A percentile compares a stretch with the other conserved stretches of the same genome.
These are phyloP conservation scores for Gandaritis pyraliata DNA, from an alignment of 2,888 invertebrate genomes.

Conservation along the genomic window DNA sequence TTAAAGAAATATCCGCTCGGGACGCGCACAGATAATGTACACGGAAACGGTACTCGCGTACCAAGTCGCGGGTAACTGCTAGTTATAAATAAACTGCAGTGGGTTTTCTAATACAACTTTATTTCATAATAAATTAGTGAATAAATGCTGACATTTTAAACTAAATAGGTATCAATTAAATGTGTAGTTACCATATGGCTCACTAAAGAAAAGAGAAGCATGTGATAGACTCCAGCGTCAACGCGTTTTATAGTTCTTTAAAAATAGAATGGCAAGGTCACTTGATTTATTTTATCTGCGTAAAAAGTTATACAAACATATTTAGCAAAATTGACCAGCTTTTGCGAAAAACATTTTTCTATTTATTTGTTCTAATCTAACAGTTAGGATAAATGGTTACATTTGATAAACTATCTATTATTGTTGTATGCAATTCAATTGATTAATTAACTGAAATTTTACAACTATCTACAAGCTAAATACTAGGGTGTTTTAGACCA, in stretches of 20 bases:
- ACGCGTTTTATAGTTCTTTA: too few species aligned
- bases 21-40: too few species aligned
- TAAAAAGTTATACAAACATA: constrained; percentile 13
- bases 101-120: constrained; percentile 45
- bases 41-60: too few species aligned
- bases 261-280: constrained; percentile 35
- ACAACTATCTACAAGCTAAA: constrained; percentile 23
- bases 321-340: too few species aligned
- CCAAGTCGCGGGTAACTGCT: too few species aligned
- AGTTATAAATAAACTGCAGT: background rate
- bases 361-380: background rate
- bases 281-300: constrained; percentile 32
- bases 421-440: constrained; percentile 26
- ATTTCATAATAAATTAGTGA: constrained; percentile 62
- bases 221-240: background rate
- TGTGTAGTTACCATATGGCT: constrained; percentile 44
- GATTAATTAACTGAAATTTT: constrained; percentile 30
- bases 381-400: constrained; percentile 30
- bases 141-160: constrained; percentile 60
- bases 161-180: constrained; percentile 51
- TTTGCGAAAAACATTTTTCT: too few species aligned
- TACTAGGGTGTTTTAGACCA: constrained; percentile 64
- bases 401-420: constrained; percentile 42
- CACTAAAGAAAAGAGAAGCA: constrained; percentile 29
- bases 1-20: too few species aligned